Conservation (phyloP, 2,113 vertebrate species). For the Chloebia gouldiae region DNA sequence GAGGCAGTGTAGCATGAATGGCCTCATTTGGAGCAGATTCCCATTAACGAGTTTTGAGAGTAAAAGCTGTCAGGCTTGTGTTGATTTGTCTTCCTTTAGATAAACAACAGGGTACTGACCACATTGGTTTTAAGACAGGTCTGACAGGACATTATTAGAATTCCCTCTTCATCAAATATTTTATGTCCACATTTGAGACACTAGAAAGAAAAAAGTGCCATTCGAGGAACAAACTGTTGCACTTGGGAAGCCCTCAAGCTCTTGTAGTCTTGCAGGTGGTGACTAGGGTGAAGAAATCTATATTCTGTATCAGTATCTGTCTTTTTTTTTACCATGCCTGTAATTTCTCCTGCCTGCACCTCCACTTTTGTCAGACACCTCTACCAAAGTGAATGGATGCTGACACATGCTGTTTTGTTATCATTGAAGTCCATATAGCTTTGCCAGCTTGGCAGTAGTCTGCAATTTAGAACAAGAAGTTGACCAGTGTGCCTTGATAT, state of each 20-base stretch:
- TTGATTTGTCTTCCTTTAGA: neutral
- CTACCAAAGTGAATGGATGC: neutral
- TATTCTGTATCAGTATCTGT: neutral
- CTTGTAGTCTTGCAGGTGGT: neutral
- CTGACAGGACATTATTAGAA: neutral
- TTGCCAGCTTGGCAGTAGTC: constrained; percentile 25
- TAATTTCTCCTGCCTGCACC: neutral
- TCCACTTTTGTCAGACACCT: neutral
- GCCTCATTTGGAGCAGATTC: neutral
- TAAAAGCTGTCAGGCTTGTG: neutral
- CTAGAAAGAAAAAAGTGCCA: neutral
- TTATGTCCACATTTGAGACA: neutral
- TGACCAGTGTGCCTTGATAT: neutral
- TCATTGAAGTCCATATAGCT: neutral
- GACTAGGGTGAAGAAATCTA: neutral
- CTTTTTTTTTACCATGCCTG: neutral
- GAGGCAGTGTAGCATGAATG: neutral
- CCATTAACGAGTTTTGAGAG: neutral
- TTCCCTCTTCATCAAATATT: neutral
- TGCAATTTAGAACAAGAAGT: neutral
- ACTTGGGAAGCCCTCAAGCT: neutral
- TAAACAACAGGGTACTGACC: neutral
- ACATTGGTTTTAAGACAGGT: neutral
- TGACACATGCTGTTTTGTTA: constrained; percentile 1
- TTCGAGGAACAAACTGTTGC: neutral